Conservation (phyloP, 1,140 invertebrate genomes). For the Rhagoletis zephyria region DNA sequence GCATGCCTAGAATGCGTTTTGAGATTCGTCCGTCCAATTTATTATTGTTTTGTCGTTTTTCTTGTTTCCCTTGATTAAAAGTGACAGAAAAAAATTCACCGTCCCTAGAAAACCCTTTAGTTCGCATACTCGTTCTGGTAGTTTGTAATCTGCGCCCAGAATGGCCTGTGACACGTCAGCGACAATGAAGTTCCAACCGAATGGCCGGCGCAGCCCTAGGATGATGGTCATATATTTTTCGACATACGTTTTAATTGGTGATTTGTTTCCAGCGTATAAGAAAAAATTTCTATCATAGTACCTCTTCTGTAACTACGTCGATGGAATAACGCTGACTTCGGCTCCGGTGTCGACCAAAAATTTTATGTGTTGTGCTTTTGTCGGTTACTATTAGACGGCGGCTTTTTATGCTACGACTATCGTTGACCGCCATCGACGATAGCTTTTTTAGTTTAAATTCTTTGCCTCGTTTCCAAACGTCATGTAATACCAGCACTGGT, state of each 20-base stretch:
- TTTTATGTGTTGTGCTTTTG: too few relatives aligned
- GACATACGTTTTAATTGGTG: constrained; percentile 45
- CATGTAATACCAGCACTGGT: too few relatives aligned
- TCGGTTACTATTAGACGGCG: too few relatives aligned
- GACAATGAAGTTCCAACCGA: constrained; percentile 48
- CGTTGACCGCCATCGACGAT: too few relatives aligned
- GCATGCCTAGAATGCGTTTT: not conserved
- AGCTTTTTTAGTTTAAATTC: too few relatives aligned
- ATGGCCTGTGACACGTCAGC: constrained; percentile 25
- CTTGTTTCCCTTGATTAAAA: not conserved
- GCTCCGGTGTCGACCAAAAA: too few relatives aligned
- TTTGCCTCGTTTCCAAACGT: too few relatives aligned
- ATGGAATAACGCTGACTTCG: too few relatives aligned
- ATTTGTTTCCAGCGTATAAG: constrained; percentile 29
- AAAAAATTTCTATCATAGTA: not conserved
- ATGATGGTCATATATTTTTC: not conserved
- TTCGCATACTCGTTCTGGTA: too few relatives aligned
- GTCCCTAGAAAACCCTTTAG: too few relatives aligned
- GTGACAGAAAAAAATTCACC: not conserved
- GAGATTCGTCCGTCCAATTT: not conserved
- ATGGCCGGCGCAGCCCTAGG: constrained; percentile 14
- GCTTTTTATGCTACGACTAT: too few relatives aligned
- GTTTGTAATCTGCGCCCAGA: constrained; percentile 17
- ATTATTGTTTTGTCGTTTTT: not conserved
- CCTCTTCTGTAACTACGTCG: too few relatives aligned